These are phyloP conservation scores for Drosophila sproati DNA, from an alignment of 1,140 invertebrate genomes.

Conservation along the genomic window DNA sequence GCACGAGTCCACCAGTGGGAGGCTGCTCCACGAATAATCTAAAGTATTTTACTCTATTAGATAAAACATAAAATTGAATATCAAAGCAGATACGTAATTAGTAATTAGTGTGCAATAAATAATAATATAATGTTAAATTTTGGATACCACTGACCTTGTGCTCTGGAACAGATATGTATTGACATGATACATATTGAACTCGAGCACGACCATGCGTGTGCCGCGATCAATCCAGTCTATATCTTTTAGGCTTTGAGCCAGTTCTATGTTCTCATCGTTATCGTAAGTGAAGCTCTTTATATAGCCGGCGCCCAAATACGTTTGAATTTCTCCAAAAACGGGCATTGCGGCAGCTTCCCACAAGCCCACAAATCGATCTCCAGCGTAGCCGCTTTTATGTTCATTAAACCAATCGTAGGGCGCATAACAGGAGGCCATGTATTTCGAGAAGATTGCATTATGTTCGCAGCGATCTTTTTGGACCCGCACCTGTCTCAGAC, in stretches of 20 bases:
- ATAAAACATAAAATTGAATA: not conserved
- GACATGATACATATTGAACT: conserved; percentile 24
- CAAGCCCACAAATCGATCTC: not conserved
- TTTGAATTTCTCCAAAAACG: not conserved
- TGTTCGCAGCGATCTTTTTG: not conserved
- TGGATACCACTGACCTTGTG: conserved; percentile 5
- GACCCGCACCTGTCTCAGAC: conserved; percentile 25
- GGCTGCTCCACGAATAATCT: not conserved
- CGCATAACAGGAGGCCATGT: not conserved
- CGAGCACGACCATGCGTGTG: conserved; percentile 5
- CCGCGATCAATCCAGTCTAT: conserved; percentile 1
- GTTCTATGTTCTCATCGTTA: not conserved
- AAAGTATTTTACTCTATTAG: not conserved
- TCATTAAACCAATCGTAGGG: conserved; percentile 2
- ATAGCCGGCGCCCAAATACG: conserved; percentile 21
- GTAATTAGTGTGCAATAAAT: no score
- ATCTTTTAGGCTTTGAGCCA: not conserved
- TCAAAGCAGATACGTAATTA: no score
- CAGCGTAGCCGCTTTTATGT: not conserved
- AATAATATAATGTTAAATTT: no score
- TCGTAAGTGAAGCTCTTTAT: not conserved
- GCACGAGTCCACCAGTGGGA: not conserved
- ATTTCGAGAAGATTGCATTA: not conserved
- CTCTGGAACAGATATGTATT: conserved; percentile 8
- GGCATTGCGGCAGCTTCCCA: not conserved